Conservation (phyloP, 1,140 invertebrate species). For the Scylla paramamosain region DNA sequence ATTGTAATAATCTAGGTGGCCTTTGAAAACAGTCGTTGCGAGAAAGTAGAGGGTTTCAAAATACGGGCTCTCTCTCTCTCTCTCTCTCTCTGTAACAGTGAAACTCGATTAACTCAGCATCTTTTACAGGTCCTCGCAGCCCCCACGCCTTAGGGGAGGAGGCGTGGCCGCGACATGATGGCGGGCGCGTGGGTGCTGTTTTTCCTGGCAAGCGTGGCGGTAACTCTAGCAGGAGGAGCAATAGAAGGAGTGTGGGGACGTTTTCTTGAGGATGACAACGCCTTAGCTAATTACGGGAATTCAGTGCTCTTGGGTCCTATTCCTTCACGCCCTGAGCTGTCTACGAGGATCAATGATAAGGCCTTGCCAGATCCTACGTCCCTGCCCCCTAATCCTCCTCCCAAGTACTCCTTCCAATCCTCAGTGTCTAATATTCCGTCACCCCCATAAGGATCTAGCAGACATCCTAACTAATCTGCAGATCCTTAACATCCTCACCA, state of each 20-base stretch:
- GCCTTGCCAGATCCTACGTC: background rate
- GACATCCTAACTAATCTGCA: conserved; percentile 61
- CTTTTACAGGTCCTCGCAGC: too few relatives aligned
- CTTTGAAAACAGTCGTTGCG: too few relatives aligned
- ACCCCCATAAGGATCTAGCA: conserved; percentile 41
- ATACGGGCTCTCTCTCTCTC: too few relatives aligned
- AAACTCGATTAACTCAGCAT: too few relatives aligned
- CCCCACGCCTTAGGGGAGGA: too few relatives aligned
- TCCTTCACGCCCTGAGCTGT: background rate
- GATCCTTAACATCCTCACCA: conserved; percentile 58
- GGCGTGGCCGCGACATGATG: background rate
- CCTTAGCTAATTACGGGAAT: background rate
- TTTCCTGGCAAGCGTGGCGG: background rate
- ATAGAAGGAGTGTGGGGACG: background rate
- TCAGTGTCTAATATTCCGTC: background rate
- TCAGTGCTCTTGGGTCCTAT: background rate
- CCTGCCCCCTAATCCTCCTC: background rate
- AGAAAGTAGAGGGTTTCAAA: too few relatives aligned
- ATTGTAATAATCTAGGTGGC: too few relatives aligned
- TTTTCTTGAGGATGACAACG: background rate
- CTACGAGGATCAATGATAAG: background rate
- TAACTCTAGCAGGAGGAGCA: background rate
- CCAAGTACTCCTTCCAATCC: background rate
- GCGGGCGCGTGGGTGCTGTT: background rate
- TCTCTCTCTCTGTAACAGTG: too few relatives aligned